Evolutionary conservation across 2,888 invertebrate species (phyloP).

Genomic region (Didymodactylos carnosus): DNA sequence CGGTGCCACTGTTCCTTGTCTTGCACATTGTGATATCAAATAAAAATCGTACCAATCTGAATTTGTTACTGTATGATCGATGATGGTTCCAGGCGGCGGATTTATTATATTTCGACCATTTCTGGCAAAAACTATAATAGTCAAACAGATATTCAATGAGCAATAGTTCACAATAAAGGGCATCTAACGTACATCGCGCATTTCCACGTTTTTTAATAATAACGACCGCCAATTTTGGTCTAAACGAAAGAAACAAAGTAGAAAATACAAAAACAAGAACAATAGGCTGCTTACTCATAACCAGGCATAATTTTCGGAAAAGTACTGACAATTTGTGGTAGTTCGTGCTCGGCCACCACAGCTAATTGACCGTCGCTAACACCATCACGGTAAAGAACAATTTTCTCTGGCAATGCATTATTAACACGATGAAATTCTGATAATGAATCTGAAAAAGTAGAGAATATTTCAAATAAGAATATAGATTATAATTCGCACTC

Average conservation of each 20-base stretch:
- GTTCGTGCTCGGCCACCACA: conserved; percentile 25
- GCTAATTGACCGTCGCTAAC: conserved; percentile 37
- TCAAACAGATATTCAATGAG: too few relatives aligned
- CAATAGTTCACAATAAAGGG: too few relatives aligned
- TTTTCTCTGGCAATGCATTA: conserved; percentile 21
- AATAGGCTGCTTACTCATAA: conserved; percentile 16
- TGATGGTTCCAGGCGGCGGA: conserved; percentile 64
- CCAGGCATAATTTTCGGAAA: conserved; percentile 4
- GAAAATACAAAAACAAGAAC: conserved; percentile 14
- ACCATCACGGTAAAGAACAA: conserved; percentile 75
- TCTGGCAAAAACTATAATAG: conserved; percentile 47
- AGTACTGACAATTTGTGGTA: conserved; percentile 24
- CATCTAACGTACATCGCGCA: too few relatives aligned
- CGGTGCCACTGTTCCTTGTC: conserved; percentile 72
- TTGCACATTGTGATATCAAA: conserved; percentile 62
- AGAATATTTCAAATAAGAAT: background rate
- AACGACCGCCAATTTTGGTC: conserved; percentile 51
- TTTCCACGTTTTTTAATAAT: conserved; percentile 80
- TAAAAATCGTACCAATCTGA: conserved; percentile 55
- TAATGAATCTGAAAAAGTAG: background rate
- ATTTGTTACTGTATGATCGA: conserved; percentile 59
- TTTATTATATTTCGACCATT: conserved; percentile 25
- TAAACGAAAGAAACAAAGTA: conserved; percentile 11
- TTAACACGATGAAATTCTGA: conserved; percentile 9
- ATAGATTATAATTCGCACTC: background rate